A percentile compares a stretch with the other conserved stretches of the same genome.
Evolutionary conservation across 2,113 vertebrate species (phyloP).

Genomic region (Pelmatolapia mariae): DNA sequence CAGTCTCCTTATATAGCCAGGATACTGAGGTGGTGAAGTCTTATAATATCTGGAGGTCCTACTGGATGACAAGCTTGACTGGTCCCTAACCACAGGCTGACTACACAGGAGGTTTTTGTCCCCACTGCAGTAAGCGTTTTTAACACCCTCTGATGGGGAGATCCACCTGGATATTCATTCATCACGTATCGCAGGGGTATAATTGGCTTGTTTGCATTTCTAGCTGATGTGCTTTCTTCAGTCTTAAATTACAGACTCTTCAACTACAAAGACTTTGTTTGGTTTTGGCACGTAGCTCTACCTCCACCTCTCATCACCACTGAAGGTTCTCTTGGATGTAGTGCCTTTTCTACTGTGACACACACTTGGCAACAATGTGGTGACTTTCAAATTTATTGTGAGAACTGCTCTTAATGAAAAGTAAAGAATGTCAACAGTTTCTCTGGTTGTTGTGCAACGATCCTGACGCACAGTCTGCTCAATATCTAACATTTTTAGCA

Average conservation of each 20-base stretch:
- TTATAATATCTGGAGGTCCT: background rate
- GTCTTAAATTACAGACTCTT: background rate
- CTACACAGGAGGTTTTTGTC: background rate
- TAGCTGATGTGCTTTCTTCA: background rate
- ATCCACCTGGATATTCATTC: background rate
- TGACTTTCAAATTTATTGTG: background rate
- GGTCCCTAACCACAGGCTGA: background rate
- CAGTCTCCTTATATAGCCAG: background rate
- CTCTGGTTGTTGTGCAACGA: background rate
- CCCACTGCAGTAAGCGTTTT: background rate
- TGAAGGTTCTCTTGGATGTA: background rate
- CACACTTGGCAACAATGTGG: background rate
- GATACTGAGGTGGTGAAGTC: background rate
- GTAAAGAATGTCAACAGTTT: background rate
- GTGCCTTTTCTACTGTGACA: background rate
- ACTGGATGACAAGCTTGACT: background rate
- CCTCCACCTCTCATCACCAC: background rate
- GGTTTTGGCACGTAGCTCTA: background rate
- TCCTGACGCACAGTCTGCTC: background rate
- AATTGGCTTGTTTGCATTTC: background rate
- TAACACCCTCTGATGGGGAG: background rate
- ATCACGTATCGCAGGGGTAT: fast-evolving
- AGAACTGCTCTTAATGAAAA: background rate
- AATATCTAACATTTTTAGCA: background rate
- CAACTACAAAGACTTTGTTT: background rate